Evolutionary conservation across 2,113 vertebrate genomes (phyloP), one percentile per base, ranked within the genome.

Genomic region (Cynocephalus volans): DNA sequence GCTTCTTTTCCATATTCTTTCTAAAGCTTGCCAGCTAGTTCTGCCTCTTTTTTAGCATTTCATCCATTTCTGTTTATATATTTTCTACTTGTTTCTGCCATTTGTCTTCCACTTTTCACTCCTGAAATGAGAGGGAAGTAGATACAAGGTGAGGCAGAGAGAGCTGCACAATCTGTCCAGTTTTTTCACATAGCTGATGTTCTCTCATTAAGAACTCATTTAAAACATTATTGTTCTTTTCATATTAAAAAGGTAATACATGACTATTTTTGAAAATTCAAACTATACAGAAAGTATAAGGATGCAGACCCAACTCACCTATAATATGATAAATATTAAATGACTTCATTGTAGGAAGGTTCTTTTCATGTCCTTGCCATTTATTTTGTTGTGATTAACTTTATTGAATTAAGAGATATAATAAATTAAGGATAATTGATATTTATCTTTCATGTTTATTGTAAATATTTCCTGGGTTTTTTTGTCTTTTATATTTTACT

Each of bases 121-220:
- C 12, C 18, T 6, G 10, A 21, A 58, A 93, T 21, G 41, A 60
- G 41, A 85, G 23, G 7, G 41, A 7, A 33, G 1, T 18, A 70
- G 48, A 95, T 28, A 56, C 9, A 8, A 69, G 17, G 64, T 26
- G n/a, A 23, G 45, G 48, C 54, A 33, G 60, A 36, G n/a, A 8
- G 5, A 36, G 41, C 24, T 8, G 31, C 36, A 56, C 0, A 0
- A 23, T 36, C n/a, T 48, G 45, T 54, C 5, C 10, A 1, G 9
- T 9, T 31, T 45, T 64, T 36, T 88, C 36, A 4, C 1, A 5
- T 19, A 67, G 5, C 36, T 13, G 41, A 14, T 33, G 9, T 15
- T 10, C 26, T 69, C 50, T 69, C 41, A 58, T 48, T 48, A 83
- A n/a, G 28, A 24, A 18, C 7, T 10, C 31, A 58, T 33, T 67